phyloP scores from a whole-genome alignment of 2,888 invertebrate species.

The Tachina lurida region DNA sequence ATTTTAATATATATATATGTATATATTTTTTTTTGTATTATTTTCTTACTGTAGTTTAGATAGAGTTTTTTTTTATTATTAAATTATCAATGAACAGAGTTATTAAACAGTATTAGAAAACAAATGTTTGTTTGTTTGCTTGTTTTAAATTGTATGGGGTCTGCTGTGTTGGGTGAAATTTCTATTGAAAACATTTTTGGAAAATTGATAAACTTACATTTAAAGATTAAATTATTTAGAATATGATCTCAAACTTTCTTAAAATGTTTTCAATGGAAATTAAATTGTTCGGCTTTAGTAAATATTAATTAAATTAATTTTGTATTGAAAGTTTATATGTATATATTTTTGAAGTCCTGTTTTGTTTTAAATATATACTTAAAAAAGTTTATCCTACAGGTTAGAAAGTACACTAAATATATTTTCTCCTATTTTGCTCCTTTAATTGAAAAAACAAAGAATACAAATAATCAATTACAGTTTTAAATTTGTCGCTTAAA shows the following conservation, averaged over 20 bases:
- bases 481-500: too few relatives aligned
- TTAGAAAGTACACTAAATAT: conserved; percentile 36
- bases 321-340: conserved; percentile 21
- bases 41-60: conserved; percentile 22
- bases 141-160: conserved; percentile 14
- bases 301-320: conserved; percentile 10
- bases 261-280: conserved; percentile 69
- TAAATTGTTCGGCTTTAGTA: background rate
- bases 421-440: too few relatives aligned
- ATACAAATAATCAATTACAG: too few relatives aligned
- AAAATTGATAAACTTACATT: conserved; percentile 71
- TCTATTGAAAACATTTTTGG: conserved; percentile 65
- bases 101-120: conserved; percentile 22
- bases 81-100: conserved; percentile 13
- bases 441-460: too few relatives aligned
- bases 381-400: conserved; percentile 19
- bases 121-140: background rate
- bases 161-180: conserved; percentile 35
- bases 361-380: background rate
- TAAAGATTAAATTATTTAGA: conserved; percentile 72
- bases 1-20: background rate
- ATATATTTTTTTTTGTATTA: background rate
- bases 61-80: conserved; percentile 1
- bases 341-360: background rate
- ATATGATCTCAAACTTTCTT: conserved; percentile 68